Percentiles rank a stretch among this genome's conserved stretches.
These are phyloP conservation scores for Aricia agestis DNA, from an alignment of 1,140 invertebrate genomes.

Conservation along the genomic window DNA sequence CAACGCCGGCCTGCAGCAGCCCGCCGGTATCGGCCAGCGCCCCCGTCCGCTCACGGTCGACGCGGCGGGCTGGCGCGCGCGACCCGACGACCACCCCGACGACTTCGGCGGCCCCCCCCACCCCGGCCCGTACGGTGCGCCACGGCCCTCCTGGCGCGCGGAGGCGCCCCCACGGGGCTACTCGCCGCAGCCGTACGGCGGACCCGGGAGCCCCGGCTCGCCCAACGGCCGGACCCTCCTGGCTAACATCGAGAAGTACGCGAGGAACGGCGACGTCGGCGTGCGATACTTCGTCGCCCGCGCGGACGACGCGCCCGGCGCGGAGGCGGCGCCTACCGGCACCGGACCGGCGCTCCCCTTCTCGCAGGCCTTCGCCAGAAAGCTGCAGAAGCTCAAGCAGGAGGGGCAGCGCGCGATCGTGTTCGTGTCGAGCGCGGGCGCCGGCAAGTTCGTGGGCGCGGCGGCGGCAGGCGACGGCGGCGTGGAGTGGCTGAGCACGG, in stretches of 20 bases:
- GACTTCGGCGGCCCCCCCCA: constrained; percentile 45
- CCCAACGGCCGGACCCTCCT: constrained; percentile 55
- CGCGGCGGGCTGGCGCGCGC: constrained; percentile 47
- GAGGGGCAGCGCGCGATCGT: constrained; percentile 54
- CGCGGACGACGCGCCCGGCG: constrained; percentile 51
- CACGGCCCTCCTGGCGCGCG: constrained; percentile 42
- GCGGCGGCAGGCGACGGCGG: constrained; percentile 38
- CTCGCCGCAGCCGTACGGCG: constrained; percentile 42
- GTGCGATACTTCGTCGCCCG: constrained; percentile 65
- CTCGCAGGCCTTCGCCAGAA: constrained; percentile 65
- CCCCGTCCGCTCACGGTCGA: constrained; percentile 81
- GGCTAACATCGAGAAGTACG: constrained; percentile 66
- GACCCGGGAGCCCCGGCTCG: constrained; percentile 54
- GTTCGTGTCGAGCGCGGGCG: constrained; percentile 50
- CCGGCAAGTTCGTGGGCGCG: constrained; percentile 48
- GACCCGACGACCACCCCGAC: constrained; percentile 44
- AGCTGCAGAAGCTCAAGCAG: constrained; percentile 64
- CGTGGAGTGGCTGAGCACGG: constrained; percentile 34
- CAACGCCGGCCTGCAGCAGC: constrained; percentile 82
- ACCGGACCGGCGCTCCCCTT: constrained; percentile 57
- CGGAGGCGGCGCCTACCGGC: constrained; percentile 56
- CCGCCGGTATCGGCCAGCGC: constrained; percentile 85
- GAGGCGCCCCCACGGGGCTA: constrained; percentile 44
- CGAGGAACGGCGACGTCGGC: constrained; percentile 40
- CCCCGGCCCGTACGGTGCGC: constrained; percentile 38